Conservation (phyloP, 2,797 vertebrate species). For the Glossophaga mutica region DNA sequence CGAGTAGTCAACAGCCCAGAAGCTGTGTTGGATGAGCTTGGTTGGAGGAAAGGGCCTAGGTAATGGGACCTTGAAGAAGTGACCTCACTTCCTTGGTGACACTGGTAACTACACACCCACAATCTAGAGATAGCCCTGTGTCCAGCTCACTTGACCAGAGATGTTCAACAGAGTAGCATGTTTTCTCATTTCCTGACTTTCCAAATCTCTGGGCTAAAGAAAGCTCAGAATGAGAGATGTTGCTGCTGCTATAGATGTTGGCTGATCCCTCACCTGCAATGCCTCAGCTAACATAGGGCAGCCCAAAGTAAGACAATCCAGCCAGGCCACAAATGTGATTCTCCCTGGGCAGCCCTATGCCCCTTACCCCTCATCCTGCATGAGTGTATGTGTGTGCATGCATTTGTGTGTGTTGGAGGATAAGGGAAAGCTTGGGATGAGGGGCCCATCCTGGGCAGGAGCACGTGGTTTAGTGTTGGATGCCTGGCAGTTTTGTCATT, state of each 20-base stretch:
- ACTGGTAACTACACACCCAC: neutral
- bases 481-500: neutral
- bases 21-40: too few species aligned
- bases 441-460: neutral
- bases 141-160: neutral
- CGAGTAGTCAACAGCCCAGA: neutral
- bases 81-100: neutral
- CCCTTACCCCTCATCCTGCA: neutral
- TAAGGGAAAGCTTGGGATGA: neutral
- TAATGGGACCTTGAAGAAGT: neutral
- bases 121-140: neutral
- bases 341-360: rapidly evolving
- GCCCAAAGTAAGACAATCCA: rapidly evolving
- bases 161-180: neutral
- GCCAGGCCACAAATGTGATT: neutral
- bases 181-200: neutral
- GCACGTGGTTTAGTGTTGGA: too few species aligned
- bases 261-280: neutral
- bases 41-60: neutral
- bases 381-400: too few species aligned
- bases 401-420: neutral
- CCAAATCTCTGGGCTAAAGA: neutral
- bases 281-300: neutral
- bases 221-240: neutral
- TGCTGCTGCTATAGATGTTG: neutral